Evolutionary conservation across 2,797 vertebrate genomes (phyloP), one percentile per base, ranked within the genome.

Genomic region (Dendrocincla fuliginosa): DNA sequence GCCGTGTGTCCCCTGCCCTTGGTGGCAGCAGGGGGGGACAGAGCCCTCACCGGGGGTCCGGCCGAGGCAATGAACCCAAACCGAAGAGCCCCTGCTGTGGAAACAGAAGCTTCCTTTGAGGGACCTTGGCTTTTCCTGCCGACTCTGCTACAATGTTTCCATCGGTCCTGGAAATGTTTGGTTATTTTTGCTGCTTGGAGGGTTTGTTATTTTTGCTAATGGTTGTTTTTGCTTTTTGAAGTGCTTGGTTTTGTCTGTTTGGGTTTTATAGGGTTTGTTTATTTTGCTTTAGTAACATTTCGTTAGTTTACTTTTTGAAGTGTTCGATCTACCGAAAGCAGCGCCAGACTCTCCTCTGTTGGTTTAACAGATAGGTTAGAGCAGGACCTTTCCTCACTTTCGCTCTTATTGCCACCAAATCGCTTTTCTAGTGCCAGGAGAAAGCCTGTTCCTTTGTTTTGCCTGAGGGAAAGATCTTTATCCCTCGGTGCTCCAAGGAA

Each of bases 41-140:
- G 32, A 28, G 52, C 53, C 39, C 24, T n/a, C 52, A 7, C 32
- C 3, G 6, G 56, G 52, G 24, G 19, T 14, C 39, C 7, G 13
- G 33, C 33, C 2, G 9, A 28, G n/a, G 11, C 50, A 46, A 19
- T 1, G 20, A 6, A 16, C 22, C 2, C 1, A 4, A 59, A 50
- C 23, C 4, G 10, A 59, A 7, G 28, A 35, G 0, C 20, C 14
- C 52, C 8, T 30, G 25, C 23, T 9, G 0, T 6, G 44, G n/a
- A 33, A 63, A 44, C 5, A 23, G 16, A 18, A 23, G 11, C 11
- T 7, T 16, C 4, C 1, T 63, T 33, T 11, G 17, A 35, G 28
- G 13, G 37, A 35, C 11, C 37, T 65, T 37, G 20, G 30, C 14
- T 70, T 42, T 61, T 41, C 37, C 61, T 46, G 44, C 11, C 41